phyloP scores from a whole-genome alignment of 1,140 invertebrate species.

The Rhyzopertha dominica region DNA sequence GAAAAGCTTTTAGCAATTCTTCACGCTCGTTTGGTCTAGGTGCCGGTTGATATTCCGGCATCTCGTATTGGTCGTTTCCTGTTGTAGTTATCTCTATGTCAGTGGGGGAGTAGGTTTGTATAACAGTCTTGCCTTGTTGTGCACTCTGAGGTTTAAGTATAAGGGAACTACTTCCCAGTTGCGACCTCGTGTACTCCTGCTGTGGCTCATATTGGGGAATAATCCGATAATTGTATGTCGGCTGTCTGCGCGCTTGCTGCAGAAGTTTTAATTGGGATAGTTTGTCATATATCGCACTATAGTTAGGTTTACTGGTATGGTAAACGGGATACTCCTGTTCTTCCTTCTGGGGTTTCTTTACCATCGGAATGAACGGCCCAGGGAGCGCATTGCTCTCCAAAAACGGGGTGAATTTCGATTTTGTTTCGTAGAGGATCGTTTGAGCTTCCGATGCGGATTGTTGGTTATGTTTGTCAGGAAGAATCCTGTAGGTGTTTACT shows the following conservation, averaged over 20 bases:
- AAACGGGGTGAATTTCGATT: slow-evolving; percentile 36
- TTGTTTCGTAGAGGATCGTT: slow-evolving; percentile 18
- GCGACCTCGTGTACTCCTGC: slow-evolving; percentile 8
- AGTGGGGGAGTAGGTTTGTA: slow-evolving; percentile 39
- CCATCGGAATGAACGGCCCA: slow-evolving; percentile 35
- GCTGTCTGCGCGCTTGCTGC: slow-evolving; percentile 17
- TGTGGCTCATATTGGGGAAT: slow-evolving; percentile 8
- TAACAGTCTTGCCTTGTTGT: slow-evolving; percentile 34
- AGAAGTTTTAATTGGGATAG: slow-evolving; percentile 37
- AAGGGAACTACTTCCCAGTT: too few species aligned
- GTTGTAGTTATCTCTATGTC: slow-evolving; percentile 34
- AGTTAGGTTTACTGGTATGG: slow-evolving; percentile 26
- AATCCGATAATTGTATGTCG: slow-evolving; percentile 13
- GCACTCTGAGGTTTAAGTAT: slow-evolving; percentile 7
- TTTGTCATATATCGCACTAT: slow-evolving; percentile 40
- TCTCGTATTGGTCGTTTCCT: too few species aligned
- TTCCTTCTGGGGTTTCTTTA: slow-evolving; percentile 9
- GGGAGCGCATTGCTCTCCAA: slow-evolving; percentile 40
- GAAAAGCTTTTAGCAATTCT: too few species aligned
- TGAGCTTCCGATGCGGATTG: slow-evolving; percentile 1
- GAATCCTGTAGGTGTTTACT: slow-evolving; percentile 6
- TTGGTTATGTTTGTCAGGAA: slow-evolving; percentile 3
- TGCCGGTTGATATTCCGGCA: too few species aligned
- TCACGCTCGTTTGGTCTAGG: too few species aligned
- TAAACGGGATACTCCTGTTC: slow-evolving; percentile 6